These are phyloP conservation scores for Drosophila sturtevanti DNA, from an alignment of 1,140 invertebrate species.

Conservation along the genomic window DNA sequence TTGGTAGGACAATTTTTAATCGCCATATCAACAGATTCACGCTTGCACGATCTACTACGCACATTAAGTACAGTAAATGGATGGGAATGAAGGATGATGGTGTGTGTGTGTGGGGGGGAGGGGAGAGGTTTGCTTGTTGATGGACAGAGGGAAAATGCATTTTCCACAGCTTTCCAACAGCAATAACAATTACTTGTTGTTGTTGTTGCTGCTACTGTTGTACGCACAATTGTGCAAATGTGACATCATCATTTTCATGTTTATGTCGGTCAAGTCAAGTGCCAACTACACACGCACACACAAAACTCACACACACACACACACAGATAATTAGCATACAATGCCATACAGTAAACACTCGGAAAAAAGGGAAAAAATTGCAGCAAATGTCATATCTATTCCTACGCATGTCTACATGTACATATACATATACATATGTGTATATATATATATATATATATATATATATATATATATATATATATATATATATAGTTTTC, in stretches of 20 bases:
- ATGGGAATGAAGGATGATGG: neutral
- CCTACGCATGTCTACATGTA: no score
- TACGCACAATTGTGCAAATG: constrained; percentile 80
- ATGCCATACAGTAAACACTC: constrained; percentile 28
- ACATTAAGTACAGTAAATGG: constrained; percentile 67
- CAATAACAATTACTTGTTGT: constrained; percentile 71
- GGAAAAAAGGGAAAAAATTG: no score
- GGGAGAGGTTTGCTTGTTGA: neutral
- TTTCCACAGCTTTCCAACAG: constrained; percentile 55
- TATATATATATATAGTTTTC: no score
- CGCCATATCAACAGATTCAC: constrained; percentile 78
- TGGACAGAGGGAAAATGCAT: constrained; percentile 42
- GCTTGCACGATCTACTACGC: constrained; percentile 78
- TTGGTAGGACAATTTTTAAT: constrained; percentile 73
- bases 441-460: no score
- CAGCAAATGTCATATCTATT: no score
- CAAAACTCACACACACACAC: constrained; percentile 17
- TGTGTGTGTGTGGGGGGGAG: neutral
- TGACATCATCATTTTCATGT: constrained; percentile 80
- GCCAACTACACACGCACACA: constrained; percentile 60
- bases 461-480: no score
- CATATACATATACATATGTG: no score
- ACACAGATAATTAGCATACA: constrained; percentile 13
- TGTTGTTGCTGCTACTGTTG: constrained; percentile 47
- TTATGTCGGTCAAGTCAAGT: constrained; percentile 79